These are phyloP conservation scores for Oryzaephilus surinamensis DNA, from an alignment of 1,140 invertebrate species.

Conservation along the genomic window DNA sequence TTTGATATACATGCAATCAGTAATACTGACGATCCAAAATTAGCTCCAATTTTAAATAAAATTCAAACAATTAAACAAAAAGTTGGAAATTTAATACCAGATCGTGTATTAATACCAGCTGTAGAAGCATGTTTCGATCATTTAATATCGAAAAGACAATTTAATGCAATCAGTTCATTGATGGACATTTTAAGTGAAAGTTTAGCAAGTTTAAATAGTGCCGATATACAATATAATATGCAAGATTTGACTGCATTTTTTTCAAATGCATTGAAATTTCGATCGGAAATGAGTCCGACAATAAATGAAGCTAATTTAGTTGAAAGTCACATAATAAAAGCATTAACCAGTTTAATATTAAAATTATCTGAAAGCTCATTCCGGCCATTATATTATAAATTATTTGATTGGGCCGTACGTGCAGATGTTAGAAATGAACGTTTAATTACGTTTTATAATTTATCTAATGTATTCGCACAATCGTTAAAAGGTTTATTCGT, in stretches of 20 bases:
- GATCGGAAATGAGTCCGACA: conserved; percentile 37
- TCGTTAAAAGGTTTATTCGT: conserved; percentile 80
- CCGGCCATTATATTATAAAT: conserved; percentile 72
- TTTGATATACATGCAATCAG: no score
- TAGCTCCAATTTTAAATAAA: conserved; percentile 44
- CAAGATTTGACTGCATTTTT: conserved; percentile 62
- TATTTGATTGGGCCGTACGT: conserved; percentile 74
- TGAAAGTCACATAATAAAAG: conserved; percentile 63
- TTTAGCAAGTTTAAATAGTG: conserved; percentile 45
- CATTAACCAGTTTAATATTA: conserved; percentile 65
- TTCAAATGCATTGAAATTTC: conserved; percentile 61
- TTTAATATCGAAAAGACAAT: conserved; percentile 48
- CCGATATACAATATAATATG: conserved; percentile 52
- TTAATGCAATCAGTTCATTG: conserved; percentile 52
- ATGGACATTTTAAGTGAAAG: conserved; percentile 65
- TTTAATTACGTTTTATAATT: conserved; percentile 43
- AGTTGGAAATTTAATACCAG: conserved; percentile 54
- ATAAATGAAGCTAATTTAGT: conserved; percentile 39
- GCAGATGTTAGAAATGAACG: conserved; percentile 48
- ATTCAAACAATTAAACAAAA: conserved; percentile 52
- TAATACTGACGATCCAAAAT: conserved; percentile 38
- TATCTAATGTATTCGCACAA: conserved; percentile 67
- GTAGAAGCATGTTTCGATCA: conserved; percentile 53
- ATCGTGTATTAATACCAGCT: conserved; percentile 65
- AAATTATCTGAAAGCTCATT: conserved; percentile 84